phyloP scores from a whole-genome alignment of 2,797 vertebrate species.

The Eospalax fontanierii region DNA sequence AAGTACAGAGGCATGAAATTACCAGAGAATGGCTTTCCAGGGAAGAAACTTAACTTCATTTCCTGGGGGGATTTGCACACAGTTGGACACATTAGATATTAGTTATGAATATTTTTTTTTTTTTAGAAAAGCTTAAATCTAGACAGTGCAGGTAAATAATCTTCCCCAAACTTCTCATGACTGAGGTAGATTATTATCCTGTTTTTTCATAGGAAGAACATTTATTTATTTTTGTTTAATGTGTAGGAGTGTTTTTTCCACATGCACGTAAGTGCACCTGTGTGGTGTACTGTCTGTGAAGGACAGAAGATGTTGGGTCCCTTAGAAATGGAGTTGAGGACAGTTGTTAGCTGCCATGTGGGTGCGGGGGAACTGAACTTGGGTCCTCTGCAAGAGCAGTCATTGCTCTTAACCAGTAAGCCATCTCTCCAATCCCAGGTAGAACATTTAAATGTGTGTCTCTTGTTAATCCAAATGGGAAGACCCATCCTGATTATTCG shows the following conservation, averaged over 20 bases:
- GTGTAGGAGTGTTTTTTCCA: too few relatives aligned
- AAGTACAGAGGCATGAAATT: neutral
- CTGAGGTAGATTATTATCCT: neutral
- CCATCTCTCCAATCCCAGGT: neutral
- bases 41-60: neutral
- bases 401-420: too few relatives aligned
- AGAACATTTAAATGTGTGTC: neutral
- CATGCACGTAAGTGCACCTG: too few relatives aligned
- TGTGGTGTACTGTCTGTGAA: too few relatives aligned
- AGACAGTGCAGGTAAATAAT: neutral
- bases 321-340: too few relatives aligned
- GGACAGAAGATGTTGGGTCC: too few relatives aligned
- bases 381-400: too few relatives aligned
- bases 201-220: neutral
- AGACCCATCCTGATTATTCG: neutral
- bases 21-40: constrained; percentile 24
- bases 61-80: neutral
- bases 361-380: too few relatives aligned
- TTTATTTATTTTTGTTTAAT: neutral
- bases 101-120: neutral
- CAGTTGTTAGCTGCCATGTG: too few relatives aligned
- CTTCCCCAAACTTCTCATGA: neutral
- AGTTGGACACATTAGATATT: neutral
- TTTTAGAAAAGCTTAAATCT: neutral
- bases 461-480: neutral